Evolutionary conservation across 2,113 vertebrate genomes (phyloP).

Genomic region (Glaucidium brasilianum): DNA sequence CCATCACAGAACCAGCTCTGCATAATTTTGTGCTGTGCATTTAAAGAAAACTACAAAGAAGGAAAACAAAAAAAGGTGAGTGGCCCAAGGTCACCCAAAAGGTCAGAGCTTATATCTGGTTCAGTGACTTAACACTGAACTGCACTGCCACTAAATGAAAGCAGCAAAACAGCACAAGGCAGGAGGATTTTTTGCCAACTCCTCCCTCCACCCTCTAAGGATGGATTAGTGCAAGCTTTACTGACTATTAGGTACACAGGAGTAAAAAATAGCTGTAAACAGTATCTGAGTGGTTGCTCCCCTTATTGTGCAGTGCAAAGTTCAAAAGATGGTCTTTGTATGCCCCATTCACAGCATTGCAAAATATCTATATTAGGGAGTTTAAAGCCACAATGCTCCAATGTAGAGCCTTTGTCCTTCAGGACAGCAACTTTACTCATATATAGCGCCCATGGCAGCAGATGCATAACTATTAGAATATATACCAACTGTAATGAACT

Average conservation of each 20-base stretch:
- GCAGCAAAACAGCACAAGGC: background rate
- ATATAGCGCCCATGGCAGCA: background rate
- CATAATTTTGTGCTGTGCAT: background rate
- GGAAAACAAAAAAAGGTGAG: background rate
- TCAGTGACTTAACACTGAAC: background rate
- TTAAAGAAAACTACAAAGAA: background rate
- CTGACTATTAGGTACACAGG: background rate
- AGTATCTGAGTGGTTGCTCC: background rate
- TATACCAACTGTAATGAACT: background rate
- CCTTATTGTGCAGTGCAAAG: background rate
- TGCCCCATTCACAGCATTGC: background rate
- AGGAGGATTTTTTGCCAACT: background rate
- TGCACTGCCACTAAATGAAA: background rate
- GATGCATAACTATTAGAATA: background rate
- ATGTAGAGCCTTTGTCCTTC: background rate
- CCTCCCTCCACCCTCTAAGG: background rate
- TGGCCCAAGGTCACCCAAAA: background rate
- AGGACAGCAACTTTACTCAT: background rate
- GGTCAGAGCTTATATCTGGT: background rate
- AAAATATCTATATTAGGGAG: background rate
- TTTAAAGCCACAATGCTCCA: background rate
- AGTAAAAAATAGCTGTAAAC: background rate
- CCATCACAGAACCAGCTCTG: background rate
- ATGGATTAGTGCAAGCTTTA: background rate
- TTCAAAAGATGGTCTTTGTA: background rate